Evolutionary conservation across 1,140 invertebrate genomes (phyloP).

Genomic region (Ooceraea biroi): DNA sequence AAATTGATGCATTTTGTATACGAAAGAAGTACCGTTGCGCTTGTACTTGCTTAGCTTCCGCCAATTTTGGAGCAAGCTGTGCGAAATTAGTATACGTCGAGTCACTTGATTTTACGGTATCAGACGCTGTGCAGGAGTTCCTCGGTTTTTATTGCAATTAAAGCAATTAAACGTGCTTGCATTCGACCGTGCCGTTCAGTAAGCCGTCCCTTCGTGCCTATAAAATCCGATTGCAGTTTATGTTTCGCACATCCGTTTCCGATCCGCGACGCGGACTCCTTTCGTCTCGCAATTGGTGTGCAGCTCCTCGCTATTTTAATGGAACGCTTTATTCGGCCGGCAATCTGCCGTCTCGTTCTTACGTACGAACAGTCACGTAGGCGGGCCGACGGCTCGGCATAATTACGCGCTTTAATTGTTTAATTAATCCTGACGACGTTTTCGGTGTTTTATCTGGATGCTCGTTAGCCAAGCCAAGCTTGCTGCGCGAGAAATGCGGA

Average conservation of each 20-base stretch:
- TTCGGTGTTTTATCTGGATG: constrained; percentile 83
- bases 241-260: background rate
- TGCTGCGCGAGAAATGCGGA: constrained; percentile 6
- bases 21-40: background rate
- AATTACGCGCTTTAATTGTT: constrained; percentile 84
- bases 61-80: background rate
- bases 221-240: constrained; percentile 28
- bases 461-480: constrained; percentile 79
- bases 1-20: background rate
- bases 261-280: constrained; percentile 2
- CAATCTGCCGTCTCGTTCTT: constrained; percentile 19
- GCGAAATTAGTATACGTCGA: background rate
- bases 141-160: constrained; percentile 5
- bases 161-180: constrained; percentile 30
- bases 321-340: background rate
- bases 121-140: background rate
- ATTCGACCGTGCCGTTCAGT: background rate
- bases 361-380: constrained; percentile 43
- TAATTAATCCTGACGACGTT: constrained; percentile 83
- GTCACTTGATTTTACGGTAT: constrained; percentile 1
- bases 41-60: too few relatives aligned
- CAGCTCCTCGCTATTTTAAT: constrained; percentile 2
- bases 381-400: constrained; percentile 69
- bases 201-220: background rate
- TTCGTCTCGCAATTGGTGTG: background rate